phyloP scores from a whole-genome alignment of 2,113 vertebrate genomes.

The Riparia riparia region DNA sequence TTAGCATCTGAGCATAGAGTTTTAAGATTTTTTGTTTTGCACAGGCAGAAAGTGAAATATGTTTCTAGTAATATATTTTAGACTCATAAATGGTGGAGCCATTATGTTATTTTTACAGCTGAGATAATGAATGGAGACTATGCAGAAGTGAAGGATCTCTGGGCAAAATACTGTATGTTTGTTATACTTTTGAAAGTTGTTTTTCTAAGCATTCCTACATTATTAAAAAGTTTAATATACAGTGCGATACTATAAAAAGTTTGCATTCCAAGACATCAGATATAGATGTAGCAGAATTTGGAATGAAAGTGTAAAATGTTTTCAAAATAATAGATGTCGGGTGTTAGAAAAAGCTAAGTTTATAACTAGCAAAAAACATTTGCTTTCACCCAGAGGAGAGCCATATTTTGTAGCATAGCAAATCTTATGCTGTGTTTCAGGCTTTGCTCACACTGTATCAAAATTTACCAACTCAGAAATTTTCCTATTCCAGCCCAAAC shows the following conservation, averaged over 20 bases:
- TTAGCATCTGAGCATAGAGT: background rate
- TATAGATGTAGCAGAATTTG: background rate
- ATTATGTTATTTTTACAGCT: conserved; percentile 4
- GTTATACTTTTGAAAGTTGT: background rate
- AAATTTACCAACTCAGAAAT: background rate
- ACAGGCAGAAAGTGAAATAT: background rate
- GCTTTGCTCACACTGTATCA: background rate
- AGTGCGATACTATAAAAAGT: background rate
- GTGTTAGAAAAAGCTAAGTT: background rate
- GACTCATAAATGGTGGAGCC: background rate
- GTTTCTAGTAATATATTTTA: conserved; percentile 26
- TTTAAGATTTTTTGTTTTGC: background rate
- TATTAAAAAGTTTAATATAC: background rate
- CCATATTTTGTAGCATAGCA: background rate
- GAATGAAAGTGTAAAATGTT: background rate
- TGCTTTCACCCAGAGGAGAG: background rate
- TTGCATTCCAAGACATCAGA: background rate
- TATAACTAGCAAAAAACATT: background rate
- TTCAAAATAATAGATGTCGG: background rate
- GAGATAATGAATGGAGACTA: conserved; percentile 3
- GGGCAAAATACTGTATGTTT: background rate
- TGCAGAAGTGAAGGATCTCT: background rate
- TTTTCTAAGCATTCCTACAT: conserved; percentile 6
- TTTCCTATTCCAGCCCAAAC: background rate
- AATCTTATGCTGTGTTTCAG: background rate